Base-by-base conservation (phyloP, 2,888 invertebrate species). In the Tanypteryx hageni region DNA sequence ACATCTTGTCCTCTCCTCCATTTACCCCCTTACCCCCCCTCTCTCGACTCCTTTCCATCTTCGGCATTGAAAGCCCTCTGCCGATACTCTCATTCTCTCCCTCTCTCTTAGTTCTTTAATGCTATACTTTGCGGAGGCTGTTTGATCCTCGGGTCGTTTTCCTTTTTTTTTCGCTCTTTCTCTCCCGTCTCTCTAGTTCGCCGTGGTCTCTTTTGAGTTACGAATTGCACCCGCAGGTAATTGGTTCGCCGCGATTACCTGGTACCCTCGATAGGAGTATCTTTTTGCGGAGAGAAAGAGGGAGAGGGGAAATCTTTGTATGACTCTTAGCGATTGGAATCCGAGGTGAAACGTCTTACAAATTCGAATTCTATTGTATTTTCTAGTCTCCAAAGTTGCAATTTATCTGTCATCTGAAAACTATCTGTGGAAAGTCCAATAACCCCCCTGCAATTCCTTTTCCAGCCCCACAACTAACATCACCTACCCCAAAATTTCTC, bases 201-300 rank as follows among this genome's bases (percentile, higher is more conserved):
- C n/a, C 68, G 68, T 13, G 27, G 22, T 27, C 76, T 76, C 76
- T 76, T 76, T 76, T 76, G 76, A 76, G 76, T 76, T 76, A 76
- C 76, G 76, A 76, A 76, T 76, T 76, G 76, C 76, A 27, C 18
- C 68, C 68, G 18, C 68, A 68, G 68, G 76, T 76, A 76, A 76
- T 76, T 76, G 76, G 76, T 22, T 76, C 76, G 76, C 22, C 76
- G 76, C 76, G 27, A 11, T 76, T 76, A 76, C 76, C 76, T 76
- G 11, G 76, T 76, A 27, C 22, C 76, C 76, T 27, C 27, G 4
- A 27, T 27, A 27, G 27, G 27, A 76, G 76, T 22, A 68, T 68
- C 68, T 68, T n/a, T 68, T 68, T 68, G 9, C 68, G 44, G 13
- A 68, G 68, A n/a, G 68, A 13, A 18, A 10, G n/a, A 22, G 44